These are phyloP conservation scores for Hypotaenidia okinawae DNA, from an alignment of 2,797 vertebrate species.

Conservation along the genomic window DNA sequence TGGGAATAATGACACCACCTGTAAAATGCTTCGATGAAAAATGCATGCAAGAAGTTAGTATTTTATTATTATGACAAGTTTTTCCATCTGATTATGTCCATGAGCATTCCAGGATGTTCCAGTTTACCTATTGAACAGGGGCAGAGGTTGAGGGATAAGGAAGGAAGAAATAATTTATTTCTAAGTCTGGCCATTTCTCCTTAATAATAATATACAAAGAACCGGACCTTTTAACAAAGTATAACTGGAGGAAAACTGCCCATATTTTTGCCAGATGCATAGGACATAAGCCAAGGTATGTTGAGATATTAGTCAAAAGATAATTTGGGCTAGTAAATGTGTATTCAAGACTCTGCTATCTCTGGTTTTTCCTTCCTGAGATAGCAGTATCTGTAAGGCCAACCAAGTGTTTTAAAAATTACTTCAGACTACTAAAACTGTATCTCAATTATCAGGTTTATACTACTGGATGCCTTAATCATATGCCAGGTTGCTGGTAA, in stretches of 20 bases:
- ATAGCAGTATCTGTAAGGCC: not conserved
- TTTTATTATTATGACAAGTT: constrained; percentile 48
- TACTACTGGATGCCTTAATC: not conserved
- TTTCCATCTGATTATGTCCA: constrained; percentile 26
- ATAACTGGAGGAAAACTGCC: not conserved
- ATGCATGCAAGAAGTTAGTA: not conserved
- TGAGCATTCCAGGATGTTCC: not conserved
- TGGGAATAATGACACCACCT: constrained; percentile 41
- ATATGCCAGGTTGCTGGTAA: not conserved
- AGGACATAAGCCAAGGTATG: not conserved
- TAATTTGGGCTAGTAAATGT: not conserved
- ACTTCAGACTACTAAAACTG: not conserved
- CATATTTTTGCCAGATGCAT: constrained; percentile 44
- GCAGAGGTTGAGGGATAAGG: not conserved
- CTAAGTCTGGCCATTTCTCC: not conserved
- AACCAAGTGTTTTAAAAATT: not conserved
- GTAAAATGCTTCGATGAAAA: constrained; percentile 57
- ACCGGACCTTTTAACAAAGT: not conserved
- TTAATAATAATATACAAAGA: constrained; percentile 5
- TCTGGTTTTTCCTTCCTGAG: not conserved
- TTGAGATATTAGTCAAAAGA: not conserved
- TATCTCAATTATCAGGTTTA: not conserved
- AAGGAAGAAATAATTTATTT: constrained; percentile 27
- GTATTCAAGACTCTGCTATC: not conserved
- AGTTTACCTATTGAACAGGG: not conserved